phyloP scores from a whole-genome alignment of 2,797 vertebrate species.

The Enoplosus armatus region DNA sequence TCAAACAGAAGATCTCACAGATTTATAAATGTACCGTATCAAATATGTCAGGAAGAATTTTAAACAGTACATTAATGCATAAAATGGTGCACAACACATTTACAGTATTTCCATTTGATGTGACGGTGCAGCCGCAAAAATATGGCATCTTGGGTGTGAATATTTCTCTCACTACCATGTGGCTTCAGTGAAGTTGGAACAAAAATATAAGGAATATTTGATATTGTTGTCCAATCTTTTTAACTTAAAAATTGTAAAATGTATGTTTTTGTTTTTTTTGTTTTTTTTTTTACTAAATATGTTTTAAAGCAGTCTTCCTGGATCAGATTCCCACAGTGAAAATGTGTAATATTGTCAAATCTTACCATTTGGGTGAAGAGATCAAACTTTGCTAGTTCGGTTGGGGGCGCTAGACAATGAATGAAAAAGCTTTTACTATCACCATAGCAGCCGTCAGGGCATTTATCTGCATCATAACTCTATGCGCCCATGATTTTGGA shows the following conservation, averaged over 20 bases:
- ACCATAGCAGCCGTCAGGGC: neutral
- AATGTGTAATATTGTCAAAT: neutral
- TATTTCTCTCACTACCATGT: neutral
- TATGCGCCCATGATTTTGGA: neutral
- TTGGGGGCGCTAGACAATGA: neutral
- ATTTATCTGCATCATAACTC: neutral
- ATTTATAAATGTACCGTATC: neutral
- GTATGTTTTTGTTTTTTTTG: no score
- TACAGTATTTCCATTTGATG: neutral
- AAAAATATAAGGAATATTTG: slow-evolving; percentile 1
- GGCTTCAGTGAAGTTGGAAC: slow-evolving; percentile 36
- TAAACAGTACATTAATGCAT: neutral
- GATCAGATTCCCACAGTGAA: neutral
- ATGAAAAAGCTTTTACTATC: neutral
- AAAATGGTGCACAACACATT: neutral
- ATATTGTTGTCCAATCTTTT: neutral
- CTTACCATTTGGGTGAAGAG: neutral
- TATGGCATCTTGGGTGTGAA: neutral
- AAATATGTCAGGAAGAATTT: neutral
- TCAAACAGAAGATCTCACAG: neutral
- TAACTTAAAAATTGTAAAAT: slow-evolving; percentile 1
- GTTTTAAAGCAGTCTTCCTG: neutral
- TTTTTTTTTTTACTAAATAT: neutral
- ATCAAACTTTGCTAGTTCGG: neutral
- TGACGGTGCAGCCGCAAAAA: neutral